These are phyloP conservation scores for Verasper variegatus DNA, from an alignment of 2,113 vertebrate species.

Conservation along the genomic window DNA sequence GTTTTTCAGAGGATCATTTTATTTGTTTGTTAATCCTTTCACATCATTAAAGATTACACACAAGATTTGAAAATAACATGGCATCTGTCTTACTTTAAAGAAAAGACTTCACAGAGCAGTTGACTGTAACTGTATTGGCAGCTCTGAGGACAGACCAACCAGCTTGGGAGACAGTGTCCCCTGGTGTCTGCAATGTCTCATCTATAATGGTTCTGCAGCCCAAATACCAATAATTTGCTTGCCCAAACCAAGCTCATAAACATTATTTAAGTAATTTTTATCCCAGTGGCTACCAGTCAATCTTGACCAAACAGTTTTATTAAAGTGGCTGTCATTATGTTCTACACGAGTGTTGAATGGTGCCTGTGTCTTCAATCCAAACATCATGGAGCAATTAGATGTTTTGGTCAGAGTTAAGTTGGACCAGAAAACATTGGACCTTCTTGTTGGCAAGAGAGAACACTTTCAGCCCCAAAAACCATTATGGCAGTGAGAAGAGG, in stretches of 20 bases:
- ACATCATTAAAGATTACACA: not conserved
- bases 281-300: slow-evolving; percentile 48
- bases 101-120: not conserved
- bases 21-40: not conserved
- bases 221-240: slow-evolving; percentile 35
- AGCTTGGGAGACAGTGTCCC: slow-evolving; percentile 82
- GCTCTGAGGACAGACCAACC: slow-evolving; percentile 47
- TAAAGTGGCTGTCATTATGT: slow-evolving; percentile 35
- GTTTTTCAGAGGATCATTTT: not conserved
- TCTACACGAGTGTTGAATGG: slow-evolving; percentile 57
- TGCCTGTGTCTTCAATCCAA: slow-evolving; percentile 64
- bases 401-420: slow-evolving; percentile 39
- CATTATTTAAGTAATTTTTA: slow-evolving; percentile 43
- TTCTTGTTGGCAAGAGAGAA: slow-evolving; percentile 46
- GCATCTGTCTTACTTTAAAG: not conserved
- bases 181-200: slow-evolving; percentile 75
- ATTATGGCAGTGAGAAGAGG: slow-evolving; percentile 47
- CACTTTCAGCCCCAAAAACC: slow-evolving; percentile 46
- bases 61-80: not conserved
- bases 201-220: slow-evolving; percentile 51
- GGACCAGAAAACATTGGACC: slow-evolving; percentile 44
- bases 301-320: slow-evolving; percentile 47
- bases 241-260: slow-evolving; percentile 35
- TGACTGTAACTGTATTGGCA: slow-evolving; percentile 24
- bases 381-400: slow-evolving; percentile 60